Base-by-base conservation (phyloP, 2,113 vertebrate genomes). In the Anas platyrhynchos region DNA sequence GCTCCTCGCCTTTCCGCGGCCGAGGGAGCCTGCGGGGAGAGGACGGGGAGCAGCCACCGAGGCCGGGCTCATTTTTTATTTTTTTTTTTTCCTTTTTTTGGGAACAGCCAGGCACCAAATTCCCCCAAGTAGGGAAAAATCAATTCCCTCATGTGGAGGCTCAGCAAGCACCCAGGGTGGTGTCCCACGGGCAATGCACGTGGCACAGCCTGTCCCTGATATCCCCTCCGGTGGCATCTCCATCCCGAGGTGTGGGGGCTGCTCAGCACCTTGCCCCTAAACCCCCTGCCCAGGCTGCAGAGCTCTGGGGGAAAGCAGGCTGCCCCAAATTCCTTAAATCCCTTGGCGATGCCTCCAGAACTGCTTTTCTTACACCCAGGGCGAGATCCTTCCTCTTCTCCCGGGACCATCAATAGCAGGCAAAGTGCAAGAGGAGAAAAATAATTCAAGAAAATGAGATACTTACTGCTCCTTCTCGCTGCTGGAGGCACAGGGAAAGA, bases 391-490 rank as follows among this genome's bases (percentile, higher is more conserved):
- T 13, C 27, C 5, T 27, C 5, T 16, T 36, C 29, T 73, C 38
- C 17, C 12, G 38, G 23, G 55, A 4, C 23, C 1, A 0, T n/a
- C 50, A 26, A 52, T 1, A 20, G 41, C 44, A 41, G 38, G 32
- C 5, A 36, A 87, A 69, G 44, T 72, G 59, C 44, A 86, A 77
- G 2, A 75, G n/a, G 25, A 4, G 7, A 36, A 77, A 93, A n/a
- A 69, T 8, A 26, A 11, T 31, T 21, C 32, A n/a, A 79, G 17
- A 13, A 44, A 69, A 18, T 2, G 6, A 61, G 96, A 84, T 98
- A 99, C 99, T 99, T 97, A 99, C 99, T 98, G 98, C 89, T 99
- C 99, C 97, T 99, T 99, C 93, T 99, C 99, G 26, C 99, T 99
- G 98, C 89, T 93, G 88, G 65, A 95, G 56, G 98, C 97, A 96